Conservation (phyloP, 2,797 vertebrate species). For the Coccyzus lansbergi region DNA sequence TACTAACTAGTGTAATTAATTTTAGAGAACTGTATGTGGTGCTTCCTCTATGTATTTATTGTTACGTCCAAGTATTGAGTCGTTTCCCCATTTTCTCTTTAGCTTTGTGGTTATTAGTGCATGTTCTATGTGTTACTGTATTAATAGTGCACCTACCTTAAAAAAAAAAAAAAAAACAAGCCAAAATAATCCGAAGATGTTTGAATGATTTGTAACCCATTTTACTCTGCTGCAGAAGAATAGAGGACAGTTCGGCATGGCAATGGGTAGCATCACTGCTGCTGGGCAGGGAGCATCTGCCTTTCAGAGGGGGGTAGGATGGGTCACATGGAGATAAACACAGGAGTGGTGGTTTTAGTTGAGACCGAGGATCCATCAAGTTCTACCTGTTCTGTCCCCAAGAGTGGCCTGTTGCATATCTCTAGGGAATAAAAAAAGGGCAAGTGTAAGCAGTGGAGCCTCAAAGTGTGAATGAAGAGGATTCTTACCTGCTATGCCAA, state of each 20-base stretch:
- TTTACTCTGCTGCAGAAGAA: background rate
- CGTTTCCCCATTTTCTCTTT: background rate
- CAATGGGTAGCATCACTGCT: accelerated
- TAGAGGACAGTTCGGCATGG: accelerated
- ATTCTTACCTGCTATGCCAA: background rate
- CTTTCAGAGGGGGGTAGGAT: background rate
- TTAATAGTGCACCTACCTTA: background rate
- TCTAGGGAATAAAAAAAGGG: background rate
- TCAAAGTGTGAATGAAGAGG: background rate
- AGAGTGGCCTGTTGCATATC: accelerated
- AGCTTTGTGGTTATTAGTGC: background rate
- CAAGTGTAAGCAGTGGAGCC: too few relatives aligned
- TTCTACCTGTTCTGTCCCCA: background rate
- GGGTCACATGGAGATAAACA: background rate
- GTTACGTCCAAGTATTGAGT: background rate
- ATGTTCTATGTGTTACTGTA: background rate
- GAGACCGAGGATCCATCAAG: background rate
- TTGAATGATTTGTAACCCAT: background rate
- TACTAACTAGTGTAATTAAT: background rate
- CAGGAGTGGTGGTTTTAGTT: accelerated
- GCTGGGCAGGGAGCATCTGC: background rate
- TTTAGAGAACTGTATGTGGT: background rate
- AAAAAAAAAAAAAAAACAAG: background rate
- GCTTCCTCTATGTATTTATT: background rate
- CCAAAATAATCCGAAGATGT: background rate